phyloP scores from a whole-genome alignment of 2,888 invertebrate genomes.

The Metellina segmentata region DNA sequence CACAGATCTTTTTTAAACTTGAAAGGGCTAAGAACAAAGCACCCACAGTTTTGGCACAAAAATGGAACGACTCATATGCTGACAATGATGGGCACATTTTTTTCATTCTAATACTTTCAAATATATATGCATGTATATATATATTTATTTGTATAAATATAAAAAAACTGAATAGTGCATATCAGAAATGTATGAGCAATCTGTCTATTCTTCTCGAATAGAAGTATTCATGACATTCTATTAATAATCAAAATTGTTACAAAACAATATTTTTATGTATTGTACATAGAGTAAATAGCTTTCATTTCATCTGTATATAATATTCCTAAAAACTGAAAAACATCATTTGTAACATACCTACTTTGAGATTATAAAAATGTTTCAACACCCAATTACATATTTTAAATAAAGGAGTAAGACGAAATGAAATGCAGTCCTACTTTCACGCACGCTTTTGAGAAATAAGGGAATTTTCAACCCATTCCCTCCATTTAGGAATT shows the following conservation, averaged over 20 bases:
- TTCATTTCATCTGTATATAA: too few relatives aligned
- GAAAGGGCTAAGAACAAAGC: constrained; percentile 48
- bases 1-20: constrained; percentile 24
- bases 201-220: constrained; percentile 7
- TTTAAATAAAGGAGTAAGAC: too few relatives aligned
- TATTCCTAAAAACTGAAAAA: too few relatives aligned
- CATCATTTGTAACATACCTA: too few relatives aligned
- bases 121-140: constrained; percentile 22
- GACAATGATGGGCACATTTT: constrained; percentile 29
- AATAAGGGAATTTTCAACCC: too few relatives aligned
- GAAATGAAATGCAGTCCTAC: too few relatives aligned
- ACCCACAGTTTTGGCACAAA: constrained; percentile 70
- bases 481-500: too few relatives aligned
- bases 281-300: too few relatives aligned
- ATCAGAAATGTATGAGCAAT: constrained; percentile 52
- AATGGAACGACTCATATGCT: constrained; percentile 29
- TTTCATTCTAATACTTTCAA: constrained; percentile 5
- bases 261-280: constrained; percentile 29
- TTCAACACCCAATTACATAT: too few relatives aligned
- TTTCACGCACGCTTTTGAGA: too few relatives aligned
- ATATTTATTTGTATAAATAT: constrained; percentile 28
- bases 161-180: constrained; percentile 35
- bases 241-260: constrained; percentile 50
- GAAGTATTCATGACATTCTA: constrained; percentile 24
- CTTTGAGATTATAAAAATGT: too few relatives aligned